phyloP scores from a whole-genome alignment of 1,140 invertebrate species.

The Microplitis mediator region DNA sequence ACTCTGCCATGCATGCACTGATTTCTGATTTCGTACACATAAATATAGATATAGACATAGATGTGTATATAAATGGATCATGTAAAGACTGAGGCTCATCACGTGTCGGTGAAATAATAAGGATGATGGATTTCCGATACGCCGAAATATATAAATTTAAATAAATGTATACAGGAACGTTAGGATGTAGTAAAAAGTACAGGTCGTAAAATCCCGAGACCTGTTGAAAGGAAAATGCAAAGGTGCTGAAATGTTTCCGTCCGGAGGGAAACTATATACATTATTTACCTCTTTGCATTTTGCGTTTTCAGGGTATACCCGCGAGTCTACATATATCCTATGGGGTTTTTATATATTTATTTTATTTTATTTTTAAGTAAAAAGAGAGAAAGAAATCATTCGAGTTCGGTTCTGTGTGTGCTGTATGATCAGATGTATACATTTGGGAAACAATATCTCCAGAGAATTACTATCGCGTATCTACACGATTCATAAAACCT shows the following conservation, averaged over 20 bases:
- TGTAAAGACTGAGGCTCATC: not conserved
- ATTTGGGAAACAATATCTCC: too few relatives aligned
- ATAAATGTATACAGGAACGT: too few relatives aligned
- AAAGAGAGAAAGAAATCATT: not conserved
- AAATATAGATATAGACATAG: not conserved
- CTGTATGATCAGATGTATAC: too few relatives aligned
- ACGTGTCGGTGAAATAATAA: not conserved
- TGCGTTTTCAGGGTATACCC: not conserved
- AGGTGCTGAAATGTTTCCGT: not conserved
- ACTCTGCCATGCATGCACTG: not conserved
- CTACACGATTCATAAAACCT: too few relatives aligned
- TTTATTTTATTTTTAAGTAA: too few relatives aligned
- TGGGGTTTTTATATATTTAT: not conserved
- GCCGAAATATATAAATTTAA: not conserved
- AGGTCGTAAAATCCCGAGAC: not conserved
- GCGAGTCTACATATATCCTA: not conserved
- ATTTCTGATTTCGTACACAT: not conserved
- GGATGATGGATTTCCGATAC: constrained; percentile 1
- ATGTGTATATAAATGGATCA: not conserved
- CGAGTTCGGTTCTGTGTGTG: too few relatives aligned
- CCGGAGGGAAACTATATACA: not conserved
- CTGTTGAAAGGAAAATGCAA: not conserved
- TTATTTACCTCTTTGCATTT: not conserved
- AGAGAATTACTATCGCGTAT: too few relatives aligned
- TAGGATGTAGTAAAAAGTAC: not conserved